A percentile compares a stretch with the other conserved stretches of the same genome.
Conservation (phyloP, 1,140 invertebrate genomes). For the Hyposmocoma kahamanoa region DNA sequence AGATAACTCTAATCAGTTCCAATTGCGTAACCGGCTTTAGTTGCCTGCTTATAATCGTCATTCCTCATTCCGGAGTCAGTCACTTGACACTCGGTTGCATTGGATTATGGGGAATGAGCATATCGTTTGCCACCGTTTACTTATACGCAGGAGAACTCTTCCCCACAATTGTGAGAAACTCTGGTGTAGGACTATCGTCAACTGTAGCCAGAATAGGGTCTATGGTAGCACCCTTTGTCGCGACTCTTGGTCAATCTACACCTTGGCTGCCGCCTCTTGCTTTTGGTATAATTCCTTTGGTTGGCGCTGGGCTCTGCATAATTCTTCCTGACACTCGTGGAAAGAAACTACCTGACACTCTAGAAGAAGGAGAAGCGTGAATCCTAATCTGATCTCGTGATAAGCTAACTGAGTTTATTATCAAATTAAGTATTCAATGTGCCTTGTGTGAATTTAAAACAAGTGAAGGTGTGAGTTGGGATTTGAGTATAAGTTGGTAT, state of each 20-base stretch:
- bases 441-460: no score
- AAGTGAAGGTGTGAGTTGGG: no score
- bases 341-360: slow-evolving; percentile 59
- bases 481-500: no score
- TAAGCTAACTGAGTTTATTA: no score
- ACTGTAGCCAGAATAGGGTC: slow-evolving; percentile 75
- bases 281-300: slow-evolving; percentile 78
- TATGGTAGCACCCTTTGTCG: slow-evolving; percentile 73
- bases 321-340: slow-evolving; percentile 77
- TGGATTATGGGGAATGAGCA: slow-evolving; percentile 76
- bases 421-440: no score
- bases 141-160: slow-evolving; percentile 76
- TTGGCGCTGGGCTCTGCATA: slow-evolving; percentile 77
- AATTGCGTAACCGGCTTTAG: slow-evolving; percentile 78
- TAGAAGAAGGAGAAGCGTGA: slow-evolving; percentile 63
- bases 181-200: slow-evolving; percentile 74
- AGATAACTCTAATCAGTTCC: slow-evolving; percentile 76
- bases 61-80: slow-evolving; percentile 54
- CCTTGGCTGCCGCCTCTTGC: slow-evolving; percentile 78
- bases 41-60: slow-evolving; percentile 76
- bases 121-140: slow-evolving; percentile 75
- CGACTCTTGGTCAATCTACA: slow-evolving; percentile 49
- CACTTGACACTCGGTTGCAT: slow-evolving; percentile 74
- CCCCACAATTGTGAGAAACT: slow-evolving; percentile 76
- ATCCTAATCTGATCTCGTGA: background rate